Percentiles rank a stretch among this genome's conserved stretches.
These are phyloP conservation scores for Colistium nudipinnis DNA, from an alignment of 2,113 vertebrate genomes.

Conservation along the genomic window DNA sequence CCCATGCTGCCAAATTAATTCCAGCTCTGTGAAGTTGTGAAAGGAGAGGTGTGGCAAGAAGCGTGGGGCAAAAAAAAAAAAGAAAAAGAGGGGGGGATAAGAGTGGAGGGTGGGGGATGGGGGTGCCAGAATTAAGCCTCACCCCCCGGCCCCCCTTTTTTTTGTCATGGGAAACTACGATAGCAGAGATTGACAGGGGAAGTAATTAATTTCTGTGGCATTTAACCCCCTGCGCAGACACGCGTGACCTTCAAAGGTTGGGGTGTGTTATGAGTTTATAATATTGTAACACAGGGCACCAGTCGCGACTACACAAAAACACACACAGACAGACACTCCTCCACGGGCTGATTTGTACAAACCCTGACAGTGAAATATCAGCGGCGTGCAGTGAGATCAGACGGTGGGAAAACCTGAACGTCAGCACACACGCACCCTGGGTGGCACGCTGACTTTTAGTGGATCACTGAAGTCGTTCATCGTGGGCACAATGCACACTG, in stretches of 20 bases:
- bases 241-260: constrained; percentile 67
- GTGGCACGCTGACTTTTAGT: constrained; percentile 8
- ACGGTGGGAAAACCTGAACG: constrained; percentile 57
- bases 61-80: constrained; percentile 2
- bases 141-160: constrained; percentile 8
- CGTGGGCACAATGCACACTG: neutral
- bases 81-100: neutral
- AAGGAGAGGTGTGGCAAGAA: constrained; percentile 5
- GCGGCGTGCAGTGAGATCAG: constrained; percentile 72
- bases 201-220: constrained; percentile 76
- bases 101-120: neutral
- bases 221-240: constrained; percentile 67
- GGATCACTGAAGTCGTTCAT: constrained; percentile 39
- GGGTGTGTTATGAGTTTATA: constrained; percentile 49
- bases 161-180: constrained; percentile 54
- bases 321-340: constrained; percentile 24
- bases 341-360: constrained; percentile 70
- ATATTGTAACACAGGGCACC: constrained; percentile 44
- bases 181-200: constrained; percentile 67
- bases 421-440: constrained; percentile 47
- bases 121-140: constrained; percentile 38
- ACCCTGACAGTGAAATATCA: constrained; percentile 78
- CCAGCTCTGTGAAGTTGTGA: constrained; percentile 47
- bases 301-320: constrained; percentile 56
- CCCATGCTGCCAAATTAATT: constrained; percentile 63